phyloP scores from a whole-genome alignment of 2,888 invertebrate genomes.

The Calliphora vomitoria region DNA sequence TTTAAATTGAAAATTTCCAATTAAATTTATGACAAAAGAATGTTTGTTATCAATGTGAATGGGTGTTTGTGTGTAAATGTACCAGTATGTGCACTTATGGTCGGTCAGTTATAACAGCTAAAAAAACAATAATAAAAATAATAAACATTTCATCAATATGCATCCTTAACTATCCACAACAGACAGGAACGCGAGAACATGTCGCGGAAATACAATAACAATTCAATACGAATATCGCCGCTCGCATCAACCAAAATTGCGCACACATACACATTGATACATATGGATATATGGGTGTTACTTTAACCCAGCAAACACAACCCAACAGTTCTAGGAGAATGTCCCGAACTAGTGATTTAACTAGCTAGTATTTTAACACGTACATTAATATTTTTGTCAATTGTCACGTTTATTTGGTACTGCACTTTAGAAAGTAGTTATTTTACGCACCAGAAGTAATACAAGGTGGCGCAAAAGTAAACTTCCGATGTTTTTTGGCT shows the following conservation, averaged over 20 bases:
- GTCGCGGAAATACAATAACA: conserved; percentile 56
- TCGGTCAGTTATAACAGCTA: conserved; percentile 64
- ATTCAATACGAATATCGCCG: conserved; percentile 10
- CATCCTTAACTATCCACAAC: conserved; percentile 17
- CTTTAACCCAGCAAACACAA: background rate
- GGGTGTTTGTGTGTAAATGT: background rate
- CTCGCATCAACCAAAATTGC: conserved; percentile 11
- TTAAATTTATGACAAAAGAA: conserved; percentile 19
- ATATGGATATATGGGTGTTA: background rate
- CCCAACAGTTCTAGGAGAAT: too few species aligned
- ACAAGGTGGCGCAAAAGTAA: too few species aligned
- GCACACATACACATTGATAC: background rate
- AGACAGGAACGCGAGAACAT: conserved; percentile 20
- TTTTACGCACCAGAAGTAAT: too few species aligned
- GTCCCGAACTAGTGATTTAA: too few species aligned
- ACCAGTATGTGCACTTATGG: conserved; percentile 37
- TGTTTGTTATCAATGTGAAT: conserved; percentile 2
- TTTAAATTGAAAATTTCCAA: conserved; percentile 34
- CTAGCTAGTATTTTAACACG: too few species aligned
- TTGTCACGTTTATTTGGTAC: too few species aligned
- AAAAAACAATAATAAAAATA: conserved; percentile 62
- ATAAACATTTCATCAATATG: conserved; percentile 35
- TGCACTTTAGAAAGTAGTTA: too few species aligned
- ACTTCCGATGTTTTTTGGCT: too few species aligned
- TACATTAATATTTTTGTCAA: too few species aligned